Evolutionary conservation across 2,113 vertebrate genomes (phyloP).

Genomic region (Campylomormyrus tamandua): DNA sequence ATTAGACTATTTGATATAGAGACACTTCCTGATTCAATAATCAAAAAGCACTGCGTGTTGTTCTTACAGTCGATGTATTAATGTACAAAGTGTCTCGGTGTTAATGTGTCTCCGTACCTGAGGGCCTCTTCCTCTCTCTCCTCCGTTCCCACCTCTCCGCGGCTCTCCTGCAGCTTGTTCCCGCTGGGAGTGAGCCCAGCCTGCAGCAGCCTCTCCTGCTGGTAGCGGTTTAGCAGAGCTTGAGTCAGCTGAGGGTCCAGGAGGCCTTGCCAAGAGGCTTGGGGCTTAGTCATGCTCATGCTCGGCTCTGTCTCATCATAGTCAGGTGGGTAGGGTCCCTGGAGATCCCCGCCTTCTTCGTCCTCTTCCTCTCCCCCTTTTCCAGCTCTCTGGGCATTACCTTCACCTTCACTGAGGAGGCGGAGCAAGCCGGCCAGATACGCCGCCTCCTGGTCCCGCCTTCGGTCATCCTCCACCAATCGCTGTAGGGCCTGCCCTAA

Average conservation of each 20-base stretch:
- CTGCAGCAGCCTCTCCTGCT: conserved; percentile 46
- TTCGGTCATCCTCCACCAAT: conserved; percentile 62
- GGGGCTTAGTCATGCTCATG: conserved; percentile 49
- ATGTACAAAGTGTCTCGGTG: background rate
- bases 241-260: conserved; percentile 57
- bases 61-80: background rate
- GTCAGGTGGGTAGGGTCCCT: conserved; percentile 43
- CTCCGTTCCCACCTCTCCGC: conserved; percentile 13
- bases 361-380: conserved; percentile 39
- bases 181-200: conserved; percentile 8
- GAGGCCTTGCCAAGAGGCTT: conserved; percentile 39
- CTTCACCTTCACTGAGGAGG: conserved; percentile 53
- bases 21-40: background rate
- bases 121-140: conserved; percentile 50
- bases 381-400: conserved; percentile 27
- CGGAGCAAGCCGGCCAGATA: conserved; percentile 60
- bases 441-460: conserved; percentile 54
- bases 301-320: conserved; percentile 60
- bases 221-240: conserved; percentile 49
- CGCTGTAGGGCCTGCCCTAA: conserved; percentile 62
- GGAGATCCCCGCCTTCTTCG: conserved; percentile 46
- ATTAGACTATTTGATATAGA: background rate
- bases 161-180: conserved; percentile 30
- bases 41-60: background rate
- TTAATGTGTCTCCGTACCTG: conserved; percentile 40